These are phyloP conservation scores for Candidula unifasciata DNA, from an alignment of 2,888 invertebrate species.

Conservation along the genomic window DNA sequence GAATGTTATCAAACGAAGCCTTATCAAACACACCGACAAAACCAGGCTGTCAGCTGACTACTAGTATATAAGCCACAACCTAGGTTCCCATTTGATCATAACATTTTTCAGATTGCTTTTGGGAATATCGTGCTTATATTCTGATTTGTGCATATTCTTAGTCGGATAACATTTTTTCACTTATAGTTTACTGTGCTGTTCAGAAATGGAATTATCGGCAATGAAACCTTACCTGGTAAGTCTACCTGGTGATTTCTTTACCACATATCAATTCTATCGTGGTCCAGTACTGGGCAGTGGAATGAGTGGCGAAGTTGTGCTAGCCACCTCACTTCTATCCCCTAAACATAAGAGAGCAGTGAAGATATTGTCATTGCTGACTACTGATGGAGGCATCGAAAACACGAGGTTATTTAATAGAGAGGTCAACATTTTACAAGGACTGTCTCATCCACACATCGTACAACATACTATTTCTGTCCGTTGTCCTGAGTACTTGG, in stretches of 20 bases:
- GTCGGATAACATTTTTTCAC: too few relatives aligned
- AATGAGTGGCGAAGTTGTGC: constrained; percentile 3
- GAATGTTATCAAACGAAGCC: too few relatives aligned
- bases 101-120: too few relatives aligned
- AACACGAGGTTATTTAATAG: not conserved
- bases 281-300: constrained; percentile 6
- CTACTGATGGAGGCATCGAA: not conserved
- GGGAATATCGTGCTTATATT: too few relatives aligned
- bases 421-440: not conserved
- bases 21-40: too few relatives aligned
- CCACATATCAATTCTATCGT: not conserved
- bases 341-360: not conserved
- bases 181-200: too few relatives aligned
- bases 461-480: not conserved
- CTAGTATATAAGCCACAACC: too few relatives aligned
- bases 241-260: constrained; percentile 13
- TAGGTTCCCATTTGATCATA: too few relatives aligned
- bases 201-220: not conserved
- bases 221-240: too few relatives aligned
- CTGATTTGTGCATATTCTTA: too few relatives aligned
- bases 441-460: not conserved
- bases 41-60: too few relatives aligned
- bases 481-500: not conserved
- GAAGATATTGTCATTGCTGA: constrained; percentile 1
- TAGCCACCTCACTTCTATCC: not conserved